phyloP scores from a whole-genome alignment of 2,113 vertebrate species.

The Pithys albifrons region DNA sequence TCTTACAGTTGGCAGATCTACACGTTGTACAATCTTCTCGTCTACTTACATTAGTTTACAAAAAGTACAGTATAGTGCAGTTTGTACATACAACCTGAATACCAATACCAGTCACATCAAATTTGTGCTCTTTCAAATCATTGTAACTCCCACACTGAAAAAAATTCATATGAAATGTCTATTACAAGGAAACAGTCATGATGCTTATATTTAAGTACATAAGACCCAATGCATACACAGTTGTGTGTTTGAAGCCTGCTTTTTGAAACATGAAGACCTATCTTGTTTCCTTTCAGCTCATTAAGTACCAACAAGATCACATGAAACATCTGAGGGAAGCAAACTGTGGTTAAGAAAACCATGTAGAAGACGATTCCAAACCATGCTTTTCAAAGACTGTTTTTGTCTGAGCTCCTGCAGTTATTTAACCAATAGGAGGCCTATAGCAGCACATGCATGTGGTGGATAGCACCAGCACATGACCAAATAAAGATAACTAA shows the following conservation, averaged over 20 bases:
- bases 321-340: background rate
- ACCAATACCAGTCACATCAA: slow-evolving; percentile 24
- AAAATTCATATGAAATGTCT: background rate
- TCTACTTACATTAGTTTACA: slow-evolving; percentile 68
- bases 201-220: background rate
- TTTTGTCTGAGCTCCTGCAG: slow-evolving; percentile 1
- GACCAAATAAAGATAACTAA: background rate
- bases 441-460: background rate
- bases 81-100: slow-evolving; percentile 65
- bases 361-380: background rate
- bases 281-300: background rate
- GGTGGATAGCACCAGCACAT: background rate
- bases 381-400: background rate
- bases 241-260: background rate
- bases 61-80: slow-evolving; percentile 66
- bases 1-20: slow-evolving; percentile 60
- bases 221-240: background rate
- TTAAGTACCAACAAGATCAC: background rate
- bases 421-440: background rate
- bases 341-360: background rate
- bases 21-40: slow-evolving; percentile 59
- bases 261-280: background rate
- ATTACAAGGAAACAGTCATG: background rate
- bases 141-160: slow-evolving; percentile 4
- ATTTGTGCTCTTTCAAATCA: slow-evolving; percentile 65